Evolutionary conservation across 2,113 vertebrate genomes (phyloP).

Genomic region (Phaethornis superciliosus): DNA sequence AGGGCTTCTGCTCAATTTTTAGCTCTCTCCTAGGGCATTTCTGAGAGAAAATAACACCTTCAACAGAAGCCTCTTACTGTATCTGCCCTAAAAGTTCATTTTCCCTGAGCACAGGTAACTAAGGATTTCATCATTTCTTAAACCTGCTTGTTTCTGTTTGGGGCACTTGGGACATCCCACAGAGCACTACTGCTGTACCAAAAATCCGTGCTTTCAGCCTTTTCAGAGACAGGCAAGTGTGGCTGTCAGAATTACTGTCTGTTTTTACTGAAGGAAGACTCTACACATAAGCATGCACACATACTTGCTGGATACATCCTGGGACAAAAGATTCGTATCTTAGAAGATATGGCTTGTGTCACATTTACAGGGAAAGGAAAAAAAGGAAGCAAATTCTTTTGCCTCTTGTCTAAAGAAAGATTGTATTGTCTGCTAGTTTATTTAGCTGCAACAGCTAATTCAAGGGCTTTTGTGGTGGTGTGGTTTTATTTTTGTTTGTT

Average conservation of each 20-base stretch:
- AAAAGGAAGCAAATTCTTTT: neutral
- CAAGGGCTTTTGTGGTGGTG: neutral
- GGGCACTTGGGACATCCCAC: neutral
- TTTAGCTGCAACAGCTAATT: neutral
- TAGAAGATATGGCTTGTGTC: neutral
- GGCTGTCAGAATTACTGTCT: neutral
- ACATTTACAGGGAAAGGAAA: neutral
- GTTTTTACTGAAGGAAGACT: neutral
- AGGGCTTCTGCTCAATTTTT: rapidly evolving
- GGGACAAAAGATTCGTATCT: neutral
- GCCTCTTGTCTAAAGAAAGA: neutral
- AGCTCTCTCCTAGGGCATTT: neutral
- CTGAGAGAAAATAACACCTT: neutral
- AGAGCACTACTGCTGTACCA: neutral
- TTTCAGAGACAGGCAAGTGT: neutral
- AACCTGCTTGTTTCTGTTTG: neutral
- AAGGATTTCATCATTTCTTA: neutral
- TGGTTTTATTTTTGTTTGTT: too few species aligned
- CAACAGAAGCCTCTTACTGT: neutral
- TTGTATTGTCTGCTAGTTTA: neutral
- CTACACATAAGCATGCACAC: rapidly evolving
- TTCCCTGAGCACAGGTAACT: neutral
- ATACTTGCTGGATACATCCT: neutral
- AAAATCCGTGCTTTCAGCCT: neutral
- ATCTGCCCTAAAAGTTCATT: neutral